Evolutionary conservation across 2,113 vertebrate species (phyloP).

Genomic region (Malaclemys terrapin): DNA sequence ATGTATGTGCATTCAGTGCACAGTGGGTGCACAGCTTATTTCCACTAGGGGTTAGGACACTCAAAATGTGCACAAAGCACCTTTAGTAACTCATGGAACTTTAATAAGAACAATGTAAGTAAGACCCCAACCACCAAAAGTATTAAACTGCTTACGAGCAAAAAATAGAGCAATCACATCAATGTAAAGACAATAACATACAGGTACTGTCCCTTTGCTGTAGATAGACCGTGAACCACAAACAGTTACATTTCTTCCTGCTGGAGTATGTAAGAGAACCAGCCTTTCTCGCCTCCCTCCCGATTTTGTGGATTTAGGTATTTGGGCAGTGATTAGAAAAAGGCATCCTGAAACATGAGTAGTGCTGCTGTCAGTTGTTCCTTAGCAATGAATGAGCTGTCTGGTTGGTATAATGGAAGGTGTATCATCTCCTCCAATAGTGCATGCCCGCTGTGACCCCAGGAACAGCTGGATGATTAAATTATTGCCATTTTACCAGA

Average conservation of each 20-base stretch:
- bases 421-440: background rate
- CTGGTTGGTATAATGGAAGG: background rate
- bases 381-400: background rate
- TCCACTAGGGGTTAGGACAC: background rate
- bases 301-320: background rate
- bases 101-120: background rate
- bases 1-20: background rate
- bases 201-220: background rate
- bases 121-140: background rate
- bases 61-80: background rate
- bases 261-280: background rate
- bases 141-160: background rate
- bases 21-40: accelerated
- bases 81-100: background rate
- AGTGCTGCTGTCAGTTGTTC: background rate
- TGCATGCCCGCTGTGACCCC: background rate
- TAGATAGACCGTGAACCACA: background rate
- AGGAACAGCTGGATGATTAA: background rate
- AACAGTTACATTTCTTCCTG: background rate
- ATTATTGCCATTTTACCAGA: background rate
- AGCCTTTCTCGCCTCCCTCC: background rate
- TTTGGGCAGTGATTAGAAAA: background rate
- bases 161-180: background rate
- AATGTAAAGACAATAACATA: background rate
- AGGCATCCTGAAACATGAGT: background rate